Percentiles rank a stretch among this genome's conserved stretches.
phyloP scores from a whole-genome alignment of 1,140 invertebrate species.

The Zaprionus taronus region DNA sequence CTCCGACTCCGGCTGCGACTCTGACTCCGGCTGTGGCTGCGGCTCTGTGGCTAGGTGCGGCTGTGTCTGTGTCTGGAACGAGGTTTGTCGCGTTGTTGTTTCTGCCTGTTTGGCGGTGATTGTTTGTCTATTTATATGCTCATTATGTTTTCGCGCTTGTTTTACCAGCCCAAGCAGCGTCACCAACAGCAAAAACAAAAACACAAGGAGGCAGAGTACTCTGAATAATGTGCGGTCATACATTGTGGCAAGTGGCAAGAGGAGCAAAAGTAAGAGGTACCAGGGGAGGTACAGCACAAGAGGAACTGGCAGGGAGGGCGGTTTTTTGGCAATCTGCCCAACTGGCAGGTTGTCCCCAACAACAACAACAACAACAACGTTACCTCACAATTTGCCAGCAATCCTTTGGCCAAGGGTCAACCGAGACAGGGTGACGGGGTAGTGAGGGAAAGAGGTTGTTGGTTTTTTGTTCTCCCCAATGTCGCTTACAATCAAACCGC shows the following conservation, averaged over 20 bases:
- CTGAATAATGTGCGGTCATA: constrained; percentile 72
- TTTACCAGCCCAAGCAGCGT: constrained; percentile 57
- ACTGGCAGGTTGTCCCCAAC: constrained; percentile 11
- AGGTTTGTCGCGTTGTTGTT: constrained; percentile 21
- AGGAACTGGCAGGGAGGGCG: neutral
- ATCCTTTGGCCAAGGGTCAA: constrained; percentile 29
- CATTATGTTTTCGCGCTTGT: constrained; percentile 78
- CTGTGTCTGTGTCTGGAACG: constrained; percentile 27
- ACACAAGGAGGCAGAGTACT: constrained; percentile 15
- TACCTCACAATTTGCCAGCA: constrained; percentile 48
- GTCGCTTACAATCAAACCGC: constrained; percentile 63
- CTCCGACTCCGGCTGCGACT: neutral
- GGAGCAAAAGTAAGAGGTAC: neutral
- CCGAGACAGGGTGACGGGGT: neutral
- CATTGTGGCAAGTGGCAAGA: constrained; percentile 51
- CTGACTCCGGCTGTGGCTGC: constrained; percentile 8
- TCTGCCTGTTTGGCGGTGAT: constrained; percentile 44
- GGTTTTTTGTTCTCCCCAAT: constrained; percentile 29
- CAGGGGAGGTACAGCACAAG: neutral
- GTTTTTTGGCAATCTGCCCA: constrained; percentile 8
- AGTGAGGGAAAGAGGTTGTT: neutral
- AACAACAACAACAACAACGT: constrained; percentile 11
- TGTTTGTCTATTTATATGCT: constrained; percentile 77
- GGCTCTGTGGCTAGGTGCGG: neutral
- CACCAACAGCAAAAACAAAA: constrained; percentile 13